Conservation (phyloP, 2,113 vertebrate species). For the Lanius collurio region DNA sequence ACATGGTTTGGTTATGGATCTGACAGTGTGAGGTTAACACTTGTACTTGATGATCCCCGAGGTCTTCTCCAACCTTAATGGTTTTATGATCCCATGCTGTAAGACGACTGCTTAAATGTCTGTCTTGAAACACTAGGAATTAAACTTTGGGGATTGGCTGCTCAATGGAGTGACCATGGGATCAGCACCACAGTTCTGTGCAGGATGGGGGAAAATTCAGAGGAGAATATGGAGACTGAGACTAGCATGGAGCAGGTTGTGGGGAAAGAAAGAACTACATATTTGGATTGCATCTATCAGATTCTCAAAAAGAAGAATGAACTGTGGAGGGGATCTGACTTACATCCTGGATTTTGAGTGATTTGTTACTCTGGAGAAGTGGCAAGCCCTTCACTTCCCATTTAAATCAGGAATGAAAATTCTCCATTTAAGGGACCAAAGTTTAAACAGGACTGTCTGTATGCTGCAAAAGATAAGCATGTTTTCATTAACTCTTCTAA, state of each 20-base stretch:
- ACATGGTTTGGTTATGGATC: background rate
- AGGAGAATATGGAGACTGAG: background rate
- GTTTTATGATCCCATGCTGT: background rate
- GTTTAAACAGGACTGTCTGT: background rate
- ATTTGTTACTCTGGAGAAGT: background rate
- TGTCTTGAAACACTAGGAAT: background rate
- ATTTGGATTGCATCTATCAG: background rate
- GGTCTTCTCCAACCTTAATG: background rate
- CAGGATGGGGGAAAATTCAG: background rate
- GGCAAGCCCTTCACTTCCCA: fast-evolving
- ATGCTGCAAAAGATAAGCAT: background rate
- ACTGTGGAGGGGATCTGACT: background rate
- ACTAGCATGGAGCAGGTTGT: fast-evolving
- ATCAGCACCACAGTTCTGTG: background rate
- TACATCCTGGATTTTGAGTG: background rate
- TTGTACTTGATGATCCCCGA: background rate
- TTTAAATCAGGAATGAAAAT: background rate
- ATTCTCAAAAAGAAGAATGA: background rate
- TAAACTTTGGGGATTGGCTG: background rate
- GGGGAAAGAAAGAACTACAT: fast-evolving
- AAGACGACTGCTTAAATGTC: fast-evolving
- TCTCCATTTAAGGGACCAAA: background rate
- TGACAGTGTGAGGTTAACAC: background rate
- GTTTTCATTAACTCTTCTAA: background rate
- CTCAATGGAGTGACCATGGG: fast-evolving